Base-by-base conservation (phyloP, 1,140 invertebrate genomes). In the Pteromalus puparum region DNA sequence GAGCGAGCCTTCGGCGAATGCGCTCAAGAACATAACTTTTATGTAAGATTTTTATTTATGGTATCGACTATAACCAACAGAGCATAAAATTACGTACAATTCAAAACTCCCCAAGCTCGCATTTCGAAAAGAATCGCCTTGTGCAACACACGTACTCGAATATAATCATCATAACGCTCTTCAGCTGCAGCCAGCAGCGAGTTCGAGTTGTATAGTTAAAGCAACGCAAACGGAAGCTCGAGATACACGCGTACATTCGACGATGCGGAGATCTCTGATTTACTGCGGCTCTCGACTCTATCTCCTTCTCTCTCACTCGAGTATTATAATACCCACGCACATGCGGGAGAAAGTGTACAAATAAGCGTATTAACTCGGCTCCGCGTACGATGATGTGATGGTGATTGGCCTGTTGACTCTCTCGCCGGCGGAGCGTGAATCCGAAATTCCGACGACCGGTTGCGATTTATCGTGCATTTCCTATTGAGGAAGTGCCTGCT, bases 11-110 rank as follows among this genome's bases (percentile, higher is more conserved):
- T 73, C 88, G 46, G 85, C 87, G 3, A 87, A 89, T 42, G 85
- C 88, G 80, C 89, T 91, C 34, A 90, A 90, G 84, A 81, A 90
- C 79, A 90, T 93, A n/a, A 90, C 89, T 89, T 92, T 93, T 84
- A 88, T 92, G 92, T 93, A 87, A 87, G 89, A 88, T 81, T 80
- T 79, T 80, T 30, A 70, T 4, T n/a, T n/a, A n/a, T n/a, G n/a
- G n/a, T n/a, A 10, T 42, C 46, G 15, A 4, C 46, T 15, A 18
- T 48, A 48, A 15, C 46, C 1, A 48, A 10, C 46, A 48, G 18
- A 48, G 46, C 46, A 48, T 48, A 13, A 48, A 48, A 48, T 48
- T 4, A 10, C 4, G 2, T 4, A 10, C 4, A 1, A 48, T 48
- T 13, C 1, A 18, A 48, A 48, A 15, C 46, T 46, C 42, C 10